Conservation (phyloP, 2,797 vertebrate genomes). For the Xenentodon cancila region DNA sequence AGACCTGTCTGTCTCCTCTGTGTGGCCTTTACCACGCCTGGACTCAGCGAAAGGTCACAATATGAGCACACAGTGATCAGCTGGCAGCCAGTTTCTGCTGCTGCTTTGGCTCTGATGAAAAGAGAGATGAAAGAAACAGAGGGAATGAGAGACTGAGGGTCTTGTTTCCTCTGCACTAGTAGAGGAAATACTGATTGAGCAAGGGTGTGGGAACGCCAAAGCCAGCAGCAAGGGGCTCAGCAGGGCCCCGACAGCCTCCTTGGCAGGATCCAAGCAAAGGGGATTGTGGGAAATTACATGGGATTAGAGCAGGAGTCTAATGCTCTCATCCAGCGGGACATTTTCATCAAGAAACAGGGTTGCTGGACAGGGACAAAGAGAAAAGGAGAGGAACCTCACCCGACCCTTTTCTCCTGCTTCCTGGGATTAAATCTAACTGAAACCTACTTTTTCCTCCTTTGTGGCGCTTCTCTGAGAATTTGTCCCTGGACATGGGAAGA, state of each 20-base stretch:
- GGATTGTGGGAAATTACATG: conserved; percentile 86
- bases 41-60: conserved; percentile 40
- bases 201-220: conserved; percentile 76
- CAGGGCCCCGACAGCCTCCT: conserved; percentile 75
- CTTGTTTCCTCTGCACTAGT: conserved; percentile 63
- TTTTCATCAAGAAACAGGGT: conserved; percentile 80
- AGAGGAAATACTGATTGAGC: conserved; percentile 70
- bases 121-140: conserved; percentile 60
- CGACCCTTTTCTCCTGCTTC: conserved; percentile 58
- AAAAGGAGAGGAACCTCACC: conserved; percentile 48
- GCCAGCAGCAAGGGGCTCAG: conserved; percentile 71
- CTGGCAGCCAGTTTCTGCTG: conserved; percentile 34
- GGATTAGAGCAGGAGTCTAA: conserved; percentile 82
- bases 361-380: conserved; percentile 64
- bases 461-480: conserved; percentile 49
- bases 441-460: conserved; percentile 65
- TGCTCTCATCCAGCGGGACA: conserved; percentile 79
- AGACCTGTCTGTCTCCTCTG: conserved; percentile 48
- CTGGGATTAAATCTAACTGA: conserved; percentile 63
- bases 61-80: conserved; percentile 46
- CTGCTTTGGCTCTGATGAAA: conserved; percentile 48
- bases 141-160: conserved; percentile 45
- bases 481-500: conserved; percentile 40
- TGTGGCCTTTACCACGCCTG: conserved; percentile 8
- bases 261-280: conserved; percentile 81